Base-by-base conservation (phyloP, 2,797 vertebrate genomes). In the Knipowitschia caucasica region DNA sequence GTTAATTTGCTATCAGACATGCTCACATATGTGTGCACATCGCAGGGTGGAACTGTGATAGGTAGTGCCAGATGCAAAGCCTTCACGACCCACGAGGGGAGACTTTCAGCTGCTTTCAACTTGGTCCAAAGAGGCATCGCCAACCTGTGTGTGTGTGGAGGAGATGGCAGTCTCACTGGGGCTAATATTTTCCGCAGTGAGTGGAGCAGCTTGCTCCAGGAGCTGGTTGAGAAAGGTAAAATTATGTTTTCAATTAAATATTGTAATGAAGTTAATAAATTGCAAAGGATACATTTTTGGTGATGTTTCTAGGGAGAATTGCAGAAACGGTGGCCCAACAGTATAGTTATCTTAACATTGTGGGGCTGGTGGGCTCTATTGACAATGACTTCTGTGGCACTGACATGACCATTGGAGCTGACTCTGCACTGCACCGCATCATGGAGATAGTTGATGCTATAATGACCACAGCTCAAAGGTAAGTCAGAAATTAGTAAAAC, bases 371-470 rank as follows among this genome's bases (percentile, higher is more conserved):
- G 25, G 96, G 96, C 25, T 98, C 96, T 70, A 98, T 98, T 0
- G 96, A 98, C 78, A 98, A 98, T 0, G 96, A 98, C 77, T 98
- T 98, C 91, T 98, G 96, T 0, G 96, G 96, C 56, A 98, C 95
- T 0, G 96, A 98, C 83, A 98, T 98, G 96, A 98, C 96, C 71
- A 98, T 98, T 0, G 96, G 95, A 15, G 95, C 94, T 0, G 94
- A 98, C 77, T 98, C 95, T 0, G 95, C 95, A 0, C 85, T 98
- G 67, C 93, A 98, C 55, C 93, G 95, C 61, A 98, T 98, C 82
- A 96, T 93, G 83, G 94, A 97, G 80, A 93, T 95, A 53, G 89
- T 95, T 0, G 95, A 98, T 0, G 94, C 95, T 39, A 98, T 97
- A 81, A 93, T 92, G 80, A 98, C 95, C 38, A 97, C 95, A 0